A percentile compares a stretch with the other conserved stretches of the same genome.
Conservation (phyloP, 2,113 vertebrate genomes). For the Aspidoscelis tigris region DNA sequence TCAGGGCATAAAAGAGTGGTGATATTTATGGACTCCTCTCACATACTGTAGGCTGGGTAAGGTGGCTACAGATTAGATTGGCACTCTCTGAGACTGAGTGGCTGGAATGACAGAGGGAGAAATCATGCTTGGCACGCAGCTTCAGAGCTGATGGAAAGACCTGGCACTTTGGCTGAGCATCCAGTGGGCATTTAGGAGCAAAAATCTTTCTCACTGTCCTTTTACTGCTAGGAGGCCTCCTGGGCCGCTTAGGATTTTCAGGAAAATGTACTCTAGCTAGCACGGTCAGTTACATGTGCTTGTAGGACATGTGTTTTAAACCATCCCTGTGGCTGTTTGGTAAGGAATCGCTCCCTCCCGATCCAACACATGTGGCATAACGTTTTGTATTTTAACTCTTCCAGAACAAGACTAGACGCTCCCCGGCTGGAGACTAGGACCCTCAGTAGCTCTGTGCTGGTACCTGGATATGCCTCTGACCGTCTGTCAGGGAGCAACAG, state of each 20-base stretch:
- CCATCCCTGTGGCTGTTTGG: no score
- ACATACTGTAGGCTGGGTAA: fast-evolving
- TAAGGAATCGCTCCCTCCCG: neutral
- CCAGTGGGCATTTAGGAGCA: neutral
- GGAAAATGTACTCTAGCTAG: neutral
- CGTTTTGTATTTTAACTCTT: conserved; percentile 53
- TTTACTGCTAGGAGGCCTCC: neutral
- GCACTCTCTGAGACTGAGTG: neutral
- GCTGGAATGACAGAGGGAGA: neutral
- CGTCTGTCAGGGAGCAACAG: conserved; percentile 80
- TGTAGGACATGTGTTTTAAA: neutral
- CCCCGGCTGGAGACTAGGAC: conserved; percentile 89
- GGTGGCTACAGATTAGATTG: neutral
- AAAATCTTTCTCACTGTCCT: neutral
- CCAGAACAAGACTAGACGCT: conserved; percentile 93
- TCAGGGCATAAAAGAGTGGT: neutral
- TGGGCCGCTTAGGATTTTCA: neutral
- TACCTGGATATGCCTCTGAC: conserved; percentile 79
- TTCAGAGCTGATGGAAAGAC: neutral
- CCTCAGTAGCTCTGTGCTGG: conserved; percentile 79
- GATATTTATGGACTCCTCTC: conserved; percentile 29
- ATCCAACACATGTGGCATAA: neutral
- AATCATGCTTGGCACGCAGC: neutral
- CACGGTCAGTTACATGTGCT: no score
- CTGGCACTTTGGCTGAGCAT: neutral